phyloP scores from a whole-genome alignment of 2,113 vertebrate species.

The Lagopus leucura region DNA sequence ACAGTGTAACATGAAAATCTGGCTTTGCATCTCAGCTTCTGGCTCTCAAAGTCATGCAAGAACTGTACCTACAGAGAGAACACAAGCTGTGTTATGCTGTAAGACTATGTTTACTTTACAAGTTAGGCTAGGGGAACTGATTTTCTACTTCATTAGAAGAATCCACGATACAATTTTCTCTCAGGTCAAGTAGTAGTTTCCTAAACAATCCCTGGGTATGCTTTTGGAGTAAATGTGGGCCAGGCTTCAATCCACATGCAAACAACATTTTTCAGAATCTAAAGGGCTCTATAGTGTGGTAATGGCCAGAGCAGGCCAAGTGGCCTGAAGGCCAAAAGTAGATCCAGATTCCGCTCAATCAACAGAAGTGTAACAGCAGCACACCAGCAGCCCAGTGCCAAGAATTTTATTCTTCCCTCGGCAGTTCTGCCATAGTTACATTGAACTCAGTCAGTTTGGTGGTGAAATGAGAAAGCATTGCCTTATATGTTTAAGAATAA shows the following conservation, averaged over 20 bases:
- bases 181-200: not conserved
- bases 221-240: not conserved
- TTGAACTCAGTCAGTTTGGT: not conserved
- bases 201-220: not conserved
- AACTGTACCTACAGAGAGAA: not conserved
- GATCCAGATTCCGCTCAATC: not conserved
- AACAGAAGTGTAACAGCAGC: not conserved
- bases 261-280: not conserved
- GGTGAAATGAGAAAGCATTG: not conserved
- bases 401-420: not conserved
- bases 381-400: not conserved
- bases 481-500: not conserved
- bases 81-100: not conserved
- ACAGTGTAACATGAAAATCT: not conserved
- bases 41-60: not conserved
- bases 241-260: not conserved
- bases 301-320: not conserved
- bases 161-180: not conserved
- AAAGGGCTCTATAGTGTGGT: not conserved
- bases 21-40: not conserved
- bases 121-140: not conserved
- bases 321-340: not conserved
- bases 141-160: not conserved
- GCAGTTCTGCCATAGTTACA: not conserved
- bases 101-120: not conserved